Percentiles rank a stretch among this genome's conserved stretches.
Conservation (phyloP, 2,797 vertebrate species). For the Mus spretus region DNA sequence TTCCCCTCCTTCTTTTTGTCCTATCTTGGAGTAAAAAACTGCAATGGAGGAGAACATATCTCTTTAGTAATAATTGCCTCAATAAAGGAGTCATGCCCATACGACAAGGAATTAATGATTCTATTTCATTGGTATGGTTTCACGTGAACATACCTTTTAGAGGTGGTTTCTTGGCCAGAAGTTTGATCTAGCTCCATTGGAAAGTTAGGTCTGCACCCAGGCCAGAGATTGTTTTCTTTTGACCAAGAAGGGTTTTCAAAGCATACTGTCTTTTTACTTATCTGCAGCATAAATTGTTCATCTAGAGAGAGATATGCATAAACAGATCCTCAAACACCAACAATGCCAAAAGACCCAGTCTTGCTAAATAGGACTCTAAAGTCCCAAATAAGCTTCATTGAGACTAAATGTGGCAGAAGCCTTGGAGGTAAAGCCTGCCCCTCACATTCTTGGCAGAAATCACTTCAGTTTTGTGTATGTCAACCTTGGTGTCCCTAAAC, state of each 20-base stretch:
- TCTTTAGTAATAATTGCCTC: background rate
- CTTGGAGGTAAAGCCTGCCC: background rate
- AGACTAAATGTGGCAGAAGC: background rate
- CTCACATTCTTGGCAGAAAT: background rate
- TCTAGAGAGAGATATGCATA: background rate
- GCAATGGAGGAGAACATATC: background rate
- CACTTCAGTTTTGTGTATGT: background rate
- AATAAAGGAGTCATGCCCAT: background rate
- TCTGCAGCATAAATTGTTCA: background rate
- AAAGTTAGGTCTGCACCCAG: background rate
- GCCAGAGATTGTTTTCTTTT: background rate
- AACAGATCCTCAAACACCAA: background rate
- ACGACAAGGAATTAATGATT: background rate
- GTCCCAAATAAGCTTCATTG: background rate
- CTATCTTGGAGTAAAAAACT: background rate
- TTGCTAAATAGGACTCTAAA: background rate
- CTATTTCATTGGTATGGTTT: background rate
- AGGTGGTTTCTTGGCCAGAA: background rate
- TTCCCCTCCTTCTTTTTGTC: too few relatives aligned
- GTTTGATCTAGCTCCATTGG: background rate
- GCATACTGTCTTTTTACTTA: background rate
- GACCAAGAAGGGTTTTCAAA: background rate
- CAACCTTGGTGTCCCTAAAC: background rate
- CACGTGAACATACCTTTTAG: background rate
- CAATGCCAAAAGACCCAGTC: background rate